These are phyloP conservation scores for Artibeus jamaicensis DNA, from an alignment of 2,797 vertebrate species.

Conservation along the genomic window DNA sequence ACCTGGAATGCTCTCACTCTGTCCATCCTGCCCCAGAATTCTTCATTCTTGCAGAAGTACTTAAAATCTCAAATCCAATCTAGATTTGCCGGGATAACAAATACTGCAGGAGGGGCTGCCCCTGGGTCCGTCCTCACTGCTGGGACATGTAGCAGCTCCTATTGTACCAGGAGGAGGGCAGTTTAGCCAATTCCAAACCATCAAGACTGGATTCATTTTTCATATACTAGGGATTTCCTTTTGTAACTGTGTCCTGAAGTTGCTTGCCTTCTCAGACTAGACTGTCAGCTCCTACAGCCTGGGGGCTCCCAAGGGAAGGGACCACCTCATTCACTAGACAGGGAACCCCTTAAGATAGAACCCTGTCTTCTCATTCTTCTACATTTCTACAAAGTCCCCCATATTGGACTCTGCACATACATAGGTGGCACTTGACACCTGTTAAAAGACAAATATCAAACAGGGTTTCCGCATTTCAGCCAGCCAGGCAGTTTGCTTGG, in stretches of 20 bases:
- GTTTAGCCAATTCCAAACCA: not conserved
- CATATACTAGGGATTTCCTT: conserved; percentile 25
- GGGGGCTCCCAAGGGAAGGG: not conserved
- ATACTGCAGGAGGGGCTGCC: not conserved
- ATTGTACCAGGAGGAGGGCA: not conserved
- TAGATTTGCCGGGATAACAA: not conserved
- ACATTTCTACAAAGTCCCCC: conserved; percentile 32
- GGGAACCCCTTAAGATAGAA: not conserved
- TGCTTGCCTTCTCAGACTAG: not conserved
- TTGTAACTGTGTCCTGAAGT: not conserved
- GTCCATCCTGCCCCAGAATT: not conserved
- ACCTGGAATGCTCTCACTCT: not conserved
- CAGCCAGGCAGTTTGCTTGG: conserved; percentile 9
- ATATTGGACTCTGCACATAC: conserved; percentile 68
- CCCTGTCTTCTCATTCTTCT: not conserved
- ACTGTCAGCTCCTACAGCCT: not conserved
- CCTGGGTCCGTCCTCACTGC: not conserved
- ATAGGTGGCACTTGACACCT: conserved; percentile 75
- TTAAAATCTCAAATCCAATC: not conserved
- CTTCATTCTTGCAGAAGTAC: not conserved
- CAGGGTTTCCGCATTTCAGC: conserved; percentile 42
- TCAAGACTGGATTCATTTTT: not conserved
- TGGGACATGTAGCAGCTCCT: not conserved
- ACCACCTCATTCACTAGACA: not conserved
- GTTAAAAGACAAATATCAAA: conserved; percentile 46